Percentiles rank a stretch among this genome's conserved stretches.
Conservation (phyloP, 1,140 invertebrate species). For the Drosophila busckii region DNA sequence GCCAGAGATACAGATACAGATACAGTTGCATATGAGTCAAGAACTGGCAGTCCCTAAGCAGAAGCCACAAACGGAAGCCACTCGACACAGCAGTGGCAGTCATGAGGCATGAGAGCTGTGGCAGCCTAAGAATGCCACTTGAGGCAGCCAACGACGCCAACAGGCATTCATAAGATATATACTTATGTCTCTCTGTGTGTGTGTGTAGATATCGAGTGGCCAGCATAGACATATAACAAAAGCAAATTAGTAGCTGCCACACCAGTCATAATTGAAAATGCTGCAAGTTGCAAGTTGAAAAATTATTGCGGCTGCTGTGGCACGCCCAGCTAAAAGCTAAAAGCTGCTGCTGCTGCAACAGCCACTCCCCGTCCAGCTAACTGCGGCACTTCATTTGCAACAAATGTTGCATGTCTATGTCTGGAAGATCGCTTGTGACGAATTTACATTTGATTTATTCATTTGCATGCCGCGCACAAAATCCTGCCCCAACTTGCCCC, state of each 20-base stretch:
- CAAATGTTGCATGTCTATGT: conserved; percentile 61
- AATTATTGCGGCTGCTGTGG: background rate
- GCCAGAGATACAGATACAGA: background rate
- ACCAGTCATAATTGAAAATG: conserved; percentile 10
- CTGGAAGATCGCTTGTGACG: conserved; percentile 43
- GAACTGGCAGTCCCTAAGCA: conserved; percentile 23
- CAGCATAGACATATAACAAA: conserved; percentile 15
- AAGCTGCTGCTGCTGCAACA: conserved; percentile 2
- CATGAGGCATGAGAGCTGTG: conserved; percentile 1
- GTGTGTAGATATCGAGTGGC: background rate
- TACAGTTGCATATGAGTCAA: conserved; percentile 56
- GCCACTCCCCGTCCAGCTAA: too few species aligned
- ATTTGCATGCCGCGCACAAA: conserved; percentile 13
- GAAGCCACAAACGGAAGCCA: conserved; percentile 51
- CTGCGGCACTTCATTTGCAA: conserved; percentile 50
- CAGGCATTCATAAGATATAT: conserved; percentile 29
- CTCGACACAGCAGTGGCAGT: conserved; percentile 20
- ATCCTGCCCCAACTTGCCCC: conserved; percentile 16
- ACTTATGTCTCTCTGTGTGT: background rate
- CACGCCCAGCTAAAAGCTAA: conserved; percentile 5
- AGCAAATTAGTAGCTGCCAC: conserved; percentile 17
- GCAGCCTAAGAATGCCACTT: conserved; percentile 60
- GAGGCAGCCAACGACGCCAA: conserved; percentile 45
- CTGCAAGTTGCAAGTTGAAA: conserved; percentile 9
- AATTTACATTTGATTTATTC: conserved; percentile 63